A percentile compares a stretch with the other conserved stretches of the same genome.
Evolutionary conservation across 2,888 invertebrate species (phyloP).

Genomic region (Xylota segnis): DNA sequence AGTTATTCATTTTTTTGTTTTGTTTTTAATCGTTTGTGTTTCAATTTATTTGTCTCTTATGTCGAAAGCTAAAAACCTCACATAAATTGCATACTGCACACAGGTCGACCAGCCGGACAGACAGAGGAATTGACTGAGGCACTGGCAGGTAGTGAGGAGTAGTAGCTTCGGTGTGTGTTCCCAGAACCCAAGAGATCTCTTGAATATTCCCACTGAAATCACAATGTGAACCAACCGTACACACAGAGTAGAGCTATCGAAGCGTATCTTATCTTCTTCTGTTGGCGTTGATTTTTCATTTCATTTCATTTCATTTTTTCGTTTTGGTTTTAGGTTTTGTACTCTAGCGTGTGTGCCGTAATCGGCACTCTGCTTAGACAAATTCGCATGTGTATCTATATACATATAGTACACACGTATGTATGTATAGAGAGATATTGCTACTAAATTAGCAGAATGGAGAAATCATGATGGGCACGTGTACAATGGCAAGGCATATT

Average conservation of each 20-base stretch:
- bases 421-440: constrained; percentile 19
- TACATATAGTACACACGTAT: background rate
- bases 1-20: background rate
- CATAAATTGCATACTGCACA: constrained; percentile 52
- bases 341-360: constrained; percentile 41
- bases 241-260: constrained; percentile 53
- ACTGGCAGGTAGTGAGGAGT: constrained; percentile 50
- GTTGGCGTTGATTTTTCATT: constrained; percentile 65
- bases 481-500: constrained; percentile 42
- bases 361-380: constrained; percentile 60
- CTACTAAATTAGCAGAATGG: constrained; percentile 56
- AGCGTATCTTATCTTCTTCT: constrained; percentile 67
- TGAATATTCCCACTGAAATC: constrained; percentile 35
- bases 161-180: background rate
- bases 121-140: constrained; percentile 26
- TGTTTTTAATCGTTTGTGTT: constrained; percentile 42
- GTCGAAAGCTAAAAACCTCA: constrained; percentile 34
- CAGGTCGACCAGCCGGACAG: background rate
- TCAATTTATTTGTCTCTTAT: constrained; percentile 44
- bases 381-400: constrained; percentile 42
- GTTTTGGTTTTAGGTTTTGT: constrained; percentile 30
- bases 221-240: constrained; percentile 24
- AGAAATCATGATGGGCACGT: constrained; percentile 65
- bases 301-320: constrained; percentile 28
- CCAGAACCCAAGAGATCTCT: constrained; percentile 22